Evolutionary conservation across 2,888 invertebrate genomes (phyloP).

Genomic region (Cecidostiba fungosa): DNA sequence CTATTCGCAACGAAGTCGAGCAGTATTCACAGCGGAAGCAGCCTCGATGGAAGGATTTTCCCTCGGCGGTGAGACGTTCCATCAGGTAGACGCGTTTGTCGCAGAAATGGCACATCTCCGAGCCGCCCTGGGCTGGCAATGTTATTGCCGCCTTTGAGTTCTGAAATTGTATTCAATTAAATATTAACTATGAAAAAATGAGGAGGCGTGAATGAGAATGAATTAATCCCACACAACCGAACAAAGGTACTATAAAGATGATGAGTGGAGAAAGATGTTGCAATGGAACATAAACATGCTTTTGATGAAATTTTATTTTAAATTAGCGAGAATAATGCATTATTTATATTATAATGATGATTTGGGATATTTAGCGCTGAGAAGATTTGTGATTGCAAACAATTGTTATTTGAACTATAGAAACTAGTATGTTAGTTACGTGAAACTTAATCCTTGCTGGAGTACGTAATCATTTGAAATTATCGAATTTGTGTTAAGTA

Average conservation of each 20-base stretch:
- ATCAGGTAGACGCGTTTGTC: conserved; percentile 95
- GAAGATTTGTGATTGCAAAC: neutral
- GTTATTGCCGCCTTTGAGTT: conserved; percentile 83
- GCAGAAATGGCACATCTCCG: conserved; percentile 93
- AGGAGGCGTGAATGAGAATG: neutral
- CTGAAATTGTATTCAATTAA: conserved; percentile 75
- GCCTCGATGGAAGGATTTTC: conserved; percentile 93
- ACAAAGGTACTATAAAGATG: conserved; percentile 26
- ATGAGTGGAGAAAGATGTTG: neutral
- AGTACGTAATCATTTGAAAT: conserved; percentile 18
- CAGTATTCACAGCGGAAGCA: conserved; percentile 98
- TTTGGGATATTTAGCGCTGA: neutral
- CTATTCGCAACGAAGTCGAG: conserved; percentile 90
- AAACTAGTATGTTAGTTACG: conserved; percentile 6
- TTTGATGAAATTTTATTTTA: conserved; percentile 6
- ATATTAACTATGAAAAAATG: neutral
- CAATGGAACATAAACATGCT: conserved; percentile 2
- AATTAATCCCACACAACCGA: conserved; percentile 42
- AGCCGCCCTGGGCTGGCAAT: conserved; percentile 85
- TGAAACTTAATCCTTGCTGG: conserved; percentile 18
- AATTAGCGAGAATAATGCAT: neutral
- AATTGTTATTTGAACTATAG: neutral
- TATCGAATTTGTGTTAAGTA: neutral
- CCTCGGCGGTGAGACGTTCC: conserved; percentile 94
- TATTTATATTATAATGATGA: neutral